Percentiles rank a stretch among this genome's conserved stretches.
These are phyloP conservation scores for Brachionus koreanus DNA, from an alignment of 1,140 invertebrate species.

Conservation along the genomic window DNA sequence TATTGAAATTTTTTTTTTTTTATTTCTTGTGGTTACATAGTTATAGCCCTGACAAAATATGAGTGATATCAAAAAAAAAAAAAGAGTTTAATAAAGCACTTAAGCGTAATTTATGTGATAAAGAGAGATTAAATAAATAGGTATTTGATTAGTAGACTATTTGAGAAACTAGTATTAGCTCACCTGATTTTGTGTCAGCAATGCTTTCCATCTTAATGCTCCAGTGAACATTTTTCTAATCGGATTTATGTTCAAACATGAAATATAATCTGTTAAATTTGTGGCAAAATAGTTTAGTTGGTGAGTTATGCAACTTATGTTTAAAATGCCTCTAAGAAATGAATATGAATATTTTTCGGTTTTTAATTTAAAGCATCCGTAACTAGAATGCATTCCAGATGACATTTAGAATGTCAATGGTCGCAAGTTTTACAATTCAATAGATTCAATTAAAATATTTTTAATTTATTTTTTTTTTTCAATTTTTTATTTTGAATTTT, in stretches of 20 bases:
- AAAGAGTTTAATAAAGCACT: background rate
- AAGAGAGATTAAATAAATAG: slow-evolving; percentile 35
- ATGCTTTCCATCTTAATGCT: slow-evolving; percentile 24
- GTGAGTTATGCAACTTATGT: slow-evolving; percentile 23
- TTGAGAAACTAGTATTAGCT: background rate
- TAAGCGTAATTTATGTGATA: slow-evolving; percentile 35
- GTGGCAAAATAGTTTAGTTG: background rate
- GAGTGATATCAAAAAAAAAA: background rate
- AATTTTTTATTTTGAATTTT: background rate
- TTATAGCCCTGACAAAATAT: background rate
- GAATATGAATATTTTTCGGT: background rate
- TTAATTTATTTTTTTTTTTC: background rate
- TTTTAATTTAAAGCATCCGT: slow-evolving; percentile 8
- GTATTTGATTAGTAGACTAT: slow-evolving; percentile 23
- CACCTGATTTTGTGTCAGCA: slow-evolving; percentile 23
- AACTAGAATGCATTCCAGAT: slow-evolving; percentile 23
- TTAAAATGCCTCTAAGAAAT: slow-evolving; percentile 17
- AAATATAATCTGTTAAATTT: slow-evolving; percentile 19
- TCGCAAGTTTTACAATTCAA: slow-evolving; percentile 27
- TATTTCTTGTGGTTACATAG: background rate
- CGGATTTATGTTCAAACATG: slow-evolving; percentile 10
- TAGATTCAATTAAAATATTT: slow-evolving; percentile 41
- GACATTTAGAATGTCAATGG: slow-evolving; percentile 15
- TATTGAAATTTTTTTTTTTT: slow-evolving; percentile 5
- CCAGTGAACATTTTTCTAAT: background rate